Conservation (phyloP, 1,140 invertebrate genomes). For the Macrocentrus cingulum region DNA sequence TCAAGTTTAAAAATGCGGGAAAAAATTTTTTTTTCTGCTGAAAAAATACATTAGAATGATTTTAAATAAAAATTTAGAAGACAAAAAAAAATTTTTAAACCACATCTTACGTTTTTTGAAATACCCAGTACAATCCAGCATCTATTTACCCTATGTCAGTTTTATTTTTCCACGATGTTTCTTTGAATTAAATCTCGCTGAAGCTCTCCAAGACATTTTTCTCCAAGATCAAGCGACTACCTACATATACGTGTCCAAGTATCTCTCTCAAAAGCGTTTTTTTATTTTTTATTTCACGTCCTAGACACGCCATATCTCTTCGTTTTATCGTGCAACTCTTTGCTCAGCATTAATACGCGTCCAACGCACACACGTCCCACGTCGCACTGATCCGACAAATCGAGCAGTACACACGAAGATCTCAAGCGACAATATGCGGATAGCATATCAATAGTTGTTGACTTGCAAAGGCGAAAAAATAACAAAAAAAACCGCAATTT, state of each 20-base stretch:
- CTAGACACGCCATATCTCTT: slow-evolving; percentile 1
- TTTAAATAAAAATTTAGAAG: too few relatives aligned
- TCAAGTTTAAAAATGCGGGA: too few relatives aligned
- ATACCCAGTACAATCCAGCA: too few relatives aligned
- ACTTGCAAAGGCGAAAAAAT: not conserved
- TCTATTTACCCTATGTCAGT: too few relatives aligned
- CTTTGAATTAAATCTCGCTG: not conserved
- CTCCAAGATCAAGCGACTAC: not conserved
- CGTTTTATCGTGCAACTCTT: slow-evolving; percentile 1
- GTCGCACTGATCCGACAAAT: not conserved
- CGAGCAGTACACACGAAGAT: not conserved
- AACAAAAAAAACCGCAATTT: not conserved
- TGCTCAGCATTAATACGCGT: not conserved
- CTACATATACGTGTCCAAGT: slow-evolving; percentile 4
- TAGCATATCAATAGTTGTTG: not conserved
- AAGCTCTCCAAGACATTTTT: not conserved
- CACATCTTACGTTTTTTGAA: too few relatives aligned
- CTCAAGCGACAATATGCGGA: not conserved
- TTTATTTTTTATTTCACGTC: not conserved
- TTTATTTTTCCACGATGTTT: not conserved
- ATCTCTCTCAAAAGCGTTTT: too few relatives aligned
- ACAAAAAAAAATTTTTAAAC: too few relatives aligned
- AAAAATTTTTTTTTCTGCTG: too few relatives aligned
- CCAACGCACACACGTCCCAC: not conserved
- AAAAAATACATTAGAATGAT: too few relatives aligned